Evolutionary conservation across 2,797 vertebrate genomes (phyloP), one percentile per base, ranked within the genome.

Genomic region (Scarus forsteni): DNA sequence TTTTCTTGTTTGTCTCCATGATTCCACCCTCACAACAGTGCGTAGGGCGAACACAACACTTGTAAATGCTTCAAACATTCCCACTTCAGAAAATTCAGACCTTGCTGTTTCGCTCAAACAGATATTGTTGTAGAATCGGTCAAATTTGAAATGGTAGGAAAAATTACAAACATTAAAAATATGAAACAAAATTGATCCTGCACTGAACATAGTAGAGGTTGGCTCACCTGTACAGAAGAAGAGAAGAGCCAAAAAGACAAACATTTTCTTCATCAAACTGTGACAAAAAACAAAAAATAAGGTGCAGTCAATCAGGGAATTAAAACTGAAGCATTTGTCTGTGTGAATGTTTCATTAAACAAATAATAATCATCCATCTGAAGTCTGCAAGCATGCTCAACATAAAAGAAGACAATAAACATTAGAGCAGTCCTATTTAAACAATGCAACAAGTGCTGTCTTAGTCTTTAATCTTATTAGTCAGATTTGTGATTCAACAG

Each of bases 201-300:
- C 4, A 27, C 27, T 27, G 27, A 27, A 27, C 27, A 27, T 27
- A 27, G 27, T 2, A 27, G 27, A 51, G 61, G 27, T 4, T 1
- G 27, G 10, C 84, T 84, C 70, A 89, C 88, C 85, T 6, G 69
- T 57, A 43, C 75, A 9, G 56, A 87, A 43, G 66, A 76, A 4
- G 53, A 88, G 73, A 34, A 83, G 53, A 67, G 56, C 3, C 48
- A 66, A 6, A 42, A 50, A 56, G 66, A 73, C 16, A 62, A 18
- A 10, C 83, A 88, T 88, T 40, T 60, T 77, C 19, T 52, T 60
- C 34, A 70, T 63, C 52, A 18, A 5, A 9, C 66, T 62, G 45
- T 70, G 49, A 68, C 38, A 63, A 46, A 43, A 63, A 54, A 73
- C 64, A 73, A 59, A 69, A 70, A 62, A 74, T 13, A 54, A 0